Base-by-base conservation (phyloP, 2,888 invertebrate species). In the Drosophila antonietae region DNA sequence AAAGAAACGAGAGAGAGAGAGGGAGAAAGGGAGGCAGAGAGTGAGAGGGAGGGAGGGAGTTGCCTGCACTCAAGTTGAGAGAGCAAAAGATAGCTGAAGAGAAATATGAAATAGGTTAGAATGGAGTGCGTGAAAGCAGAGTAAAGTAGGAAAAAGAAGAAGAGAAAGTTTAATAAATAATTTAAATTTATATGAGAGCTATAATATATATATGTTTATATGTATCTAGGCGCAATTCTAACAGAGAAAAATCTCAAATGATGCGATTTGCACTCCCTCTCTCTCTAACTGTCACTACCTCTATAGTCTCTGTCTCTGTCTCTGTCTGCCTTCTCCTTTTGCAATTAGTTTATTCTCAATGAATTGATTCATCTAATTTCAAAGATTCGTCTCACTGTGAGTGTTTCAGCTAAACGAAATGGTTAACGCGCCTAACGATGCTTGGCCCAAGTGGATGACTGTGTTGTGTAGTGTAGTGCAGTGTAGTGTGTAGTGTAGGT, bases 401-500 rank as follows among this genome's bases (percentile, higher is more conserved):
- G 28, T 28, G 4, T 28, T 28, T 5, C 20, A 31, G n/a, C 49
- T 33, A 49, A 20, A 39, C 52, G 46, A 39, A 53, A 46, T 39
- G 52, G 37, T 33, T 52, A 53, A 46, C 51, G 51, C 35, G 51
- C 18, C 31, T 52, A 65, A 46, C 52, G 65, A 37, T 47, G 66
- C 66, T 66, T 66, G 46, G 15, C 39, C 33, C 18, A 23, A 66
- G 46, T 55, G 66, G 33, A 18, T 18, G n/a, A 51, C 18, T 39
- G 8, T 12, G 35, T 1, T 1, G 47, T 33, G 18, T 33, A 6
- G 31, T 49, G 33, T 2, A 10, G 51, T 33, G 51, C 1, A 12
- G 33, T 18, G 51, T 20, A 20, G 28, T 31, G 20, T 18, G 49
- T 33, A 5, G 28, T 31, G 31, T 2, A 39, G 18, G 37, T 46